Percentiles rank a stretch among this genome's conserved stretches.
Conservation (phyloP, 2,113 vertebrate genomes). For the Carassius gibelio region DNA sequence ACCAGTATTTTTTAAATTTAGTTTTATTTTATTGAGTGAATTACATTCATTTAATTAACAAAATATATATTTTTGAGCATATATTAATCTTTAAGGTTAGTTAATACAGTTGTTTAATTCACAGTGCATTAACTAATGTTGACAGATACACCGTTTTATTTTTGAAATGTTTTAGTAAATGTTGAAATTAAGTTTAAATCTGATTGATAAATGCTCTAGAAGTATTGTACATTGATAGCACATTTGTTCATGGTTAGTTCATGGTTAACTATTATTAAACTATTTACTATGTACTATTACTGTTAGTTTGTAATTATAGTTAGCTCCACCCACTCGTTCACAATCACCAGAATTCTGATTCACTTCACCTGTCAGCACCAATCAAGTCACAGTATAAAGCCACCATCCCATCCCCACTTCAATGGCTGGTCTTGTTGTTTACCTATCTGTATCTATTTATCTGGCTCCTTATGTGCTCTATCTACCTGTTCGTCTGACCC, state of each 20-base stretch:
- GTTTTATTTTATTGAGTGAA: neutral
- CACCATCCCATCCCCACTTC: no score
- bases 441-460: no score
- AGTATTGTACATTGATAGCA: no score
- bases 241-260: no score
- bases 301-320: neutral
- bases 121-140: neutral
- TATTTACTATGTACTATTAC: no score
- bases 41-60: neutral
- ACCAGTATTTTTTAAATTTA: neutral
- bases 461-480: no score
- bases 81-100: neutral
- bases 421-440: no score
- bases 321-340: neutral
- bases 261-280: no score
- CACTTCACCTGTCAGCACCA: no score
- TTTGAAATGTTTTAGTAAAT: neutral
- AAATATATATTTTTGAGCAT: neutral
- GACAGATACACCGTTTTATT: neutral
- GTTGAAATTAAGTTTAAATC: neutral
- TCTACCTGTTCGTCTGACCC: no score
- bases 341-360: no score
- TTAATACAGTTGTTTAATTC: neutral
- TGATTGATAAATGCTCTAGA: neutral
- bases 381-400: no score